Conservation (phyloP, 1,140 invertebrate species). For the Drosophila tani region DNA sequence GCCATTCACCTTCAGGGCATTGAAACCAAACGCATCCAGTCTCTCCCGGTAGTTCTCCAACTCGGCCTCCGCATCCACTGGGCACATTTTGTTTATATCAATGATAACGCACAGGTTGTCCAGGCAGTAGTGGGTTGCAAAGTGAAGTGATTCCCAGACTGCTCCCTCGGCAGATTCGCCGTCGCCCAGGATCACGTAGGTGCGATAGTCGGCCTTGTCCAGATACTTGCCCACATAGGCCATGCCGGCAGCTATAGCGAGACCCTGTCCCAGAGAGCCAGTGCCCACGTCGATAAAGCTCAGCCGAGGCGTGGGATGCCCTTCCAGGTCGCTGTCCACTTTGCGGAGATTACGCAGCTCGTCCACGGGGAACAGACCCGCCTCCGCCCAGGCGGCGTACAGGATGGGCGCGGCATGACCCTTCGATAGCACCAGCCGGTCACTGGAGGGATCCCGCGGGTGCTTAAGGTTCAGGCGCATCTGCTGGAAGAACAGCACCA, state of each 20-base stretch:
- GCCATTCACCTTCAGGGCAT: slow-evolving; percentile 97
- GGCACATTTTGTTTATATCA: slow-evolving; percentile 98
- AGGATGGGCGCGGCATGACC: slow-evolving; percentile 99
- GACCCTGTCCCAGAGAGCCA: slow-evolving; percentile 98
- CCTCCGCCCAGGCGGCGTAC: slow-evolving; percentile 99
- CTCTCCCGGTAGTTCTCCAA: slow-evolving; percentile 95
- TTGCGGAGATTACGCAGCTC: slow-evolving; percentile 96
- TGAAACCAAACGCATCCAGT: slow-evolving; percentile 96
- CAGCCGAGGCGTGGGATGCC: slow-evolving; percentile 98
- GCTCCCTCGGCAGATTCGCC: slow-evolving; percentile 99
- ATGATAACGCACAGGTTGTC: slow-evolving; percentile 99
- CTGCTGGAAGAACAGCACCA: slow-evolving; percentile 99
- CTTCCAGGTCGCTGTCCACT: slow-evolving; percentile 97
- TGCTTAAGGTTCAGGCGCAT: slow-evolving; percentile 96
- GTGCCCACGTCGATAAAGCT: slow-evolving; percentile 99
- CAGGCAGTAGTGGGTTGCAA: slow-evolving; percentile 97
- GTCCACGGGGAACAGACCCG: slow-evolving; percentile 94
- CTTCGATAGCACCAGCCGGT: slow-evolving; percentile 98
- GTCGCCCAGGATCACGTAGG: slow-evolving; percentile 98
- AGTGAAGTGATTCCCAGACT: slow-evolving; percentile 98
- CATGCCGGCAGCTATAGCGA: slow-evolving; percentile 98
- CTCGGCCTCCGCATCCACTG: slow-evolving; percentile 96
- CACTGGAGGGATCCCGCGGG: slow-evolving; percentile 95
- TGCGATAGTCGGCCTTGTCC: slow-evolving; percentile 96
- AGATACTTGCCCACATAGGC: slow-evolving; percentile 99